Evolutionary conservation across 2,797 vertebrate species (phyloP).

Genomic region (Pangasius larnaudii): DNA sequence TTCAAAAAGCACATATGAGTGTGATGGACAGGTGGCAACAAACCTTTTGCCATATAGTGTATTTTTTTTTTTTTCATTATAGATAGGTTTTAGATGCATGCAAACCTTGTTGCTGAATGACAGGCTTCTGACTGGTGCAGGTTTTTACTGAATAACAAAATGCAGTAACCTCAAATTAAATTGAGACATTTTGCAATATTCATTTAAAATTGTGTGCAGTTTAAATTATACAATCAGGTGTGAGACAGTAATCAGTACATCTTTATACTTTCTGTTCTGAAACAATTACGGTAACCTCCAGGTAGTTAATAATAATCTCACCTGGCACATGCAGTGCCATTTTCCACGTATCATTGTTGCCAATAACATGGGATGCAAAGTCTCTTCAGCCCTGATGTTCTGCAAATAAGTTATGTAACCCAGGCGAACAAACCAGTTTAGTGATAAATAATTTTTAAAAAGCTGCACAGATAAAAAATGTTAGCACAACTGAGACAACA

Average conservation of each 20-base stretch:
- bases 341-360: neutral
- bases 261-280: neutral
- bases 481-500: too few relatives aligned
- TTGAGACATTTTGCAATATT: neutral
- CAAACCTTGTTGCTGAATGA: neutral
- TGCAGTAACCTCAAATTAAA: neutral
- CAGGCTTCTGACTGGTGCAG: neutral
- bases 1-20: neutral
- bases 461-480: neutral
- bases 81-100: neutral
- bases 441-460: neutral
- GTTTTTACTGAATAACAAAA: neutral
- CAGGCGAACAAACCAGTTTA: constrained; percentile 12
- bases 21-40: neutral
- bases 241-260: neutral
- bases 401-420: constrained; percentile 25
- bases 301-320: neutral
- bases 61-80: neutral
- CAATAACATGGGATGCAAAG: too few relatives aligned
- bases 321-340: neutral
- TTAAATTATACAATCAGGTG: neutral
- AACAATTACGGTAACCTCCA: neutral
- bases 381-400: neutral
- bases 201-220: neutral
- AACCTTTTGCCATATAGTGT: neutral